A percentile compares a stretch with the other conserved stretches of the same genome.
Conservation (phyloP, 2,113 vertebrate genomes). For the Tachysurus fulvidraco region DNA sequence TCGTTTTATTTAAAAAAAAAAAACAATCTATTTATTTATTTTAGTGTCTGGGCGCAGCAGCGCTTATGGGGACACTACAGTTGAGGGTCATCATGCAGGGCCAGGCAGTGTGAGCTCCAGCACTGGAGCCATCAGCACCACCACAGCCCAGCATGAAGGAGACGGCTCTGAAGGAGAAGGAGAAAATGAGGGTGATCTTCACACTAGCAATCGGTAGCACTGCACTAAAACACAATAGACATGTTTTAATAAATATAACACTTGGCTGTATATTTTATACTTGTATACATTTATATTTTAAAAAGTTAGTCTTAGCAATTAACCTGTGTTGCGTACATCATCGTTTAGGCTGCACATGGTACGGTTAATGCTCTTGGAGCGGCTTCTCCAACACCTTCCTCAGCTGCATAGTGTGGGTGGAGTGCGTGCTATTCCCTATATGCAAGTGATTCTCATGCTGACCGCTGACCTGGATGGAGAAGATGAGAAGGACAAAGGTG, state of each 20-base stretch:
- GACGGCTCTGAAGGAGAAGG: constrained; percentile 93
- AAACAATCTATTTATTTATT: background rate
- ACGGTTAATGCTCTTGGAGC: constrained; percentile 92
- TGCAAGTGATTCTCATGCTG: constrained; percentile 98
- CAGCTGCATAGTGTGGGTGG: constrained; percentile 93
- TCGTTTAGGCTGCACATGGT: constrained; percentile 91
- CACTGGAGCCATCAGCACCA: constrained; percentile 95
- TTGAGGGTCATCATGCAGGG: constrained; percentile 88
- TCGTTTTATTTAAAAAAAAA: too few relatives aligned
- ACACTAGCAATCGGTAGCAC: constrained; percentile 89
- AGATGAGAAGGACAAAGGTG: constrained; percentile 97
- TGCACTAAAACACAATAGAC: background rate
- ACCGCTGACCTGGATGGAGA: constrained; percentile 97
- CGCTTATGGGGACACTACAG: constrained; percentile 90
- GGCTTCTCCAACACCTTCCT: constrained; percentile 88
- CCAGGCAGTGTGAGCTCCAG: constrained; percentile 97
- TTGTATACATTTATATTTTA: background rate
- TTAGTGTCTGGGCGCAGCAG: constrained; percentile 95
- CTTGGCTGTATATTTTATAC: background rate
- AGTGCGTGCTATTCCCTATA: constrained; percentile 95
- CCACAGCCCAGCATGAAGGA: constrained; percentile 93
- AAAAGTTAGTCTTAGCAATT: background rate
- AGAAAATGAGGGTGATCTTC: constrained; percentile 90
- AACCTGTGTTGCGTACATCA: background rate
- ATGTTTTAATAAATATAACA: background rate